Conservation (phyloP, 2,888 invertebrate genomes). For the Eilema depressum region DNA sequence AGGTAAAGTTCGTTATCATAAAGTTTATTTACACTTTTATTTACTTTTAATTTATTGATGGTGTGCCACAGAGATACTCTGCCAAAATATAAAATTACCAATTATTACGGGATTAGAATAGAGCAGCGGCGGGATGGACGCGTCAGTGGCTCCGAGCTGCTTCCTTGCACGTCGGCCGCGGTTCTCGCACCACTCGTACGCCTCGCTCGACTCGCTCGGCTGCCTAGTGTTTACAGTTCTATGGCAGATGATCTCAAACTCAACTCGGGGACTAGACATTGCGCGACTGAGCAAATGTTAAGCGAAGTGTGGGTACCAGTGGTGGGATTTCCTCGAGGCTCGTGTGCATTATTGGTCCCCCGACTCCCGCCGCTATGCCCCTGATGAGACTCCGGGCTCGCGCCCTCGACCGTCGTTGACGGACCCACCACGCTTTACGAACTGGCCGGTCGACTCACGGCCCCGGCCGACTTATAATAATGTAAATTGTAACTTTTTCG, state of each 20-base stretch:
- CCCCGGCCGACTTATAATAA: slow-evolving; percentile 65
- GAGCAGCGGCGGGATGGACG: slow-evolving; percentile 32
- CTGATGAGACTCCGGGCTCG: slow-evolving; percentile 48
- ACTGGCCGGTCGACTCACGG: slow-evolving; percentile 61
- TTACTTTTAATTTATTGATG: slow-evolving; percentile 86
- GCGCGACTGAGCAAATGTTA: neutral
- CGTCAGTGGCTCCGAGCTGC: slow-evolving; percentile 1
- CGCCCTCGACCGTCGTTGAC: slow-evolving; percentile 32
- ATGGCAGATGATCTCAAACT: neutral
- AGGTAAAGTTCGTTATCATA: slow-evolving; percentile 84
- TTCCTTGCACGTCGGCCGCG: neutral
- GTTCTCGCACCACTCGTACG: neutral
- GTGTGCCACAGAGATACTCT: slow-evolving; percentile 87
- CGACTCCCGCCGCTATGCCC: slow-evolving; percentile 47
- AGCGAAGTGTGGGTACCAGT: neutral
- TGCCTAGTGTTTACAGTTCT: neutral
- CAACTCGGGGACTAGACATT: too few relatives aligned
- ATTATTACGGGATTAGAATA: slow-evolving; percentile 68
- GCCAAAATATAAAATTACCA: slow-evolving; percentile 87
- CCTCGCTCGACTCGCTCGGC: neutral
- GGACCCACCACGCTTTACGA: slow-evolving; percentile 58
- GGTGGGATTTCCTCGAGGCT: neutral
- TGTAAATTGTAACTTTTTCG: slow-evolving; percentile 75
- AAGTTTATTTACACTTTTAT: slow-evolving; percentile 86
- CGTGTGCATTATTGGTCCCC: neutral